Evolutionary conservation across 2,888 invertebrate genomes (phyloP).

Genomic region (Himalopsyche kuldschensis): DNA sequence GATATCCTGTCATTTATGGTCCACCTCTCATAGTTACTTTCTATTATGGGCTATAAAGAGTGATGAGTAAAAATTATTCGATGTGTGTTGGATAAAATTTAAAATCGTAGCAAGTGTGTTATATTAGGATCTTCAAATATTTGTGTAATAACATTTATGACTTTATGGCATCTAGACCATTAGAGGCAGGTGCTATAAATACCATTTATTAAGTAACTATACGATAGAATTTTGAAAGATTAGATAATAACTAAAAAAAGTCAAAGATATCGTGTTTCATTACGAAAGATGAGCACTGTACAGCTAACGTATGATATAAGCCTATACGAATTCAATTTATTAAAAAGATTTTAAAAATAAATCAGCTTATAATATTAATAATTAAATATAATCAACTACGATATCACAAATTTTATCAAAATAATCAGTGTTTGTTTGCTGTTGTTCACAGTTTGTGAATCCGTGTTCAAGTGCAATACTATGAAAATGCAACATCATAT

Average conservation of each 20-base stretch:
- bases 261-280: too few species aligned
- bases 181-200: not conserved
- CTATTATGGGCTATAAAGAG: not conserved
- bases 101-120: not conserved
- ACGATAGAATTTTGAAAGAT: not conserved
- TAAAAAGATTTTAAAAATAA: too few species aligned
- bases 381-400: too few species aligned
- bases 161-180: not conserved
- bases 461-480: not conserved
- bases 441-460: not conserved
- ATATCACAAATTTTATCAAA: too few species aligned
- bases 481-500: not conserved
- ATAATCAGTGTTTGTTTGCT: not conserved
- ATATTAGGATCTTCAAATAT: not conserved
- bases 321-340: too few species aligned
- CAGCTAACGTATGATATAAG: too few species aligned
- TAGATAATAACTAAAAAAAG: not conserved
- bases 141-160: not conserved
- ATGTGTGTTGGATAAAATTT: not conserved
- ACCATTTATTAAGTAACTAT: not conserved
- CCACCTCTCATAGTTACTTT: not conserved
- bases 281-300: too few species aligned
- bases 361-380: too few species aligned
- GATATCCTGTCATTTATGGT: not conserved
- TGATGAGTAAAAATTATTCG: not conserved